These are phyloP conservation scores for Eulemur rubriventer DNA, from an alignment of 2,797 vertebrate species.

Conservation along the genomic window DNA sequence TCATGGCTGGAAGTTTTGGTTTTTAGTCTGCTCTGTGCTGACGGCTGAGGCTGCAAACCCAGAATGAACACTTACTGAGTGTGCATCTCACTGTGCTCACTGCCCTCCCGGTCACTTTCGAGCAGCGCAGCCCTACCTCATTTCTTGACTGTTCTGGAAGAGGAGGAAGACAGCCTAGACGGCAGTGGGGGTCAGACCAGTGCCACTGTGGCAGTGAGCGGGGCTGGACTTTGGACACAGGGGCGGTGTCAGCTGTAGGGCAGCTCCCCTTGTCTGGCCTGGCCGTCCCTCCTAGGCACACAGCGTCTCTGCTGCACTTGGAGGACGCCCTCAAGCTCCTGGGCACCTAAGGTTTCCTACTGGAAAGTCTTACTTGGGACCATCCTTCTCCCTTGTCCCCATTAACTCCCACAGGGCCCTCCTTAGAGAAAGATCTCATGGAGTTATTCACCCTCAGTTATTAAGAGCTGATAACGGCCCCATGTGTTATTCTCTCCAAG, in stretches of 20 bases:
- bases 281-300: background rate
- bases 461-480: background rate
- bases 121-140: background rate
- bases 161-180: background rate
- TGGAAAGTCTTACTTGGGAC: background rate
- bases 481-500: background rate
- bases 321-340: background rate
- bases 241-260: rapidly evolving
- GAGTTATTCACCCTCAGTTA: background rate
- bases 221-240: background rate
- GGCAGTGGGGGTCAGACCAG: rapidly evolving
- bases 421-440: background rate
- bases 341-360: background rate
- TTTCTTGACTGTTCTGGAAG: background rate
- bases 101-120: background rate
- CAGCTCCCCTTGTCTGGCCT: background rate
- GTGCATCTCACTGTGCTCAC: background rate
- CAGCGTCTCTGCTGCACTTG: background rate
- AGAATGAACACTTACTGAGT: background rate
- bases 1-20: background rate
- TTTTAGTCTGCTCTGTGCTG: background rate
- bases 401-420: background rate
- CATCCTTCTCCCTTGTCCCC: background rate
- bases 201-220: rapidly evolving
- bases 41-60: background rate